Base-by-base conservation (phyloP, 1,140 invertebrate genomes). In the Lucilia cuprina region DNA sequence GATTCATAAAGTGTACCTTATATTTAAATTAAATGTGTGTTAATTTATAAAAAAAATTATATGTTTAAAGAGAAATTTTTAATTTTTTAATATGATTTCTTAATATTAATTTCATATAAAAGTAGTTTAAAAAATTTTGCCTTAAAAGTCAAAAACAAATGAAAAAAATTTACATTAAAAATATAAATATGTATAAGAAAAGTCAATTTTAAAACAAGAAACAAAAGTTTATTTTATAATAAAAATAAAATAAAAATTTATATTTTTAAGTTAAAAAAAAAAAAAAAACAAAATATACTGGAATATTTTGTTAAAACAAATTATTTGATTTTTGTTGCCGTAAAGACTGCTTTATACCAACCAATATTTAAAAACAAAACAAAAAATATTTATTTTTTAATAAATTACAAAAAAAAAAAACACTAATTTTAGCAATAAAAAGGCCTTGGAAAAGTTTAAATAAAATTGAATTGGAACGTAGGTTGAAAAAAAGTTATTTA, bases 401-500 rank as follows among this genome's bases (percentile, higher is more conserved):
- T 49, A 25, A 80, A 19, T 25, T 13, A 75, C 25, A 19, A 80
- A 80, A 49, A 12, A 19, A 80, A 80, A 49, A n/a, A 35, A 21
- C 50, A 77, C 12, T 80, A 41, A 80, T 13, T 80, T 80, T 80
- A 80, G 77, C 77, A 80, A 80, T 80, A 80, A 80, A 77, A 80
- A 49, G 77, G 77, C 77, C 77, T 80, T 80, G 19, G 21, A 80
- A 50, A 49, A 41, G 35, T 47, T 21, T 21, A 80, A 80, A 80
- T 7, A 80, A 21, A 77, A 77, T 77, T 25, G 21, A 80, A 80
- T 80, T 80, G 19, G 9, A 80, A 49, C 14, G 77, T 80, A 80
- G 47, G 77, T 80, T 80, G 47, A 49, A 80, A 41, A 80, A 49
- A 41, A 77, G 7, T 8, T 8, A 41, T 41, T 21, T 19, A 80